Evolutionary conservation across 2,113 vertebrate genomes (phyloP).

Genomic region (Casuarius casuarius): DNA sequence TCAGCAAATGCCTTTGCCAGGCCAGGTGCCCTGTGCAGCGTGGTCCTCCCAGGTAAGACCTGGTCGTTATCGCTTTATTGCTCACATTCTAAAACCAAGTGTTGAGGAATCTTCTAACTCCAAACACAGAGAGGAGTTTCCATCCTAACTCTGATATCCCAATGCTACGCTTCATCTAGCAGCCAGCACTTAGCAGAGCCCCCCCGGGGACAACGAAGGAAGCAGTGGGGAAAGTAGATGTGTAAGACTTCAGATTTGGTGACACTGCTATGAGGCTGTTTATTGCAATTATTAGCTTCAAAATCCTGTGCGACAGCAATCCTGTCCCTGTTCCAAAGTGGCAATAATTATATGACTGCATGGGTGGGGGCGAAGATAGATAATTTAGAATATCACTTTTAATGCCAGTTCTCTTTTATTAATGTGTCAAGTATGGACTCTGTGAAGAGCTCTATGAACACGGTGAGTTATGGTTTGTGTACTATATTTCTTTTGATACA

Average conservation of each 20-base stretch:
- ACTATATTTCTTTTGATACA: not conserved
- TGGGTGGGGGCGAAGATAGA: not conserved
- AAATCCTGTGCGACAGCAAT: not conserved
- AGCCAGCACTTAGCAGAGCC: not conserved
- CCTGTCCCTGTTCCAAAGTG: not conserved
- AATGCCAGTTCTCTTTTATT: not conserved
- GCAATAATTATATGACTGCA: not conserved
- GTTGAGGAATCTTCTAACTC: conserved; percentile 5
- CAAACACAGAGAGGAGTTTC: not conserved
- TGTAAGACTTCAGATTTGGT: not conserved
- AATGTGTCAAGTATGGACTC: not conserved
- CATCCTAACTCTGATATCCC: not conserved
- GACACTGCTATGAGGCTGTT: not conserved
- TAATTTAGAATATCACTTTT: not conserved
- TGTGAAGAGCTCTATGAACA: not conserved
- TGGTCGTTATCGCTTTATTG: not conserved
- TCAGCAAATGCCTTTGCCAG: not conserved
- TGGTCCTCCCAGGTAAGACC: not conserved
- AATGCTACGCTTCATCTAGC: not conserved
- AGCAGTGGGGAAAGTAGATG: not conserved
- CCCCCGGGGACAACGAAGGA: not conserved
- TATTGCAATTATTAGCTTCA: not conserved
- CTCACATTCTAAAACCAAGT: not conserved
- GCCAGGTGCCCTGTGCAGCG: fast-evolving
- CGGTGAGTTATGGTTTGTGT: not conserved